These are phyloP conservation scores for Salarias fasciatus DNA, from an alignment of 2,797 vertebrate genomes.

Conservation along the genomic window DNA sequence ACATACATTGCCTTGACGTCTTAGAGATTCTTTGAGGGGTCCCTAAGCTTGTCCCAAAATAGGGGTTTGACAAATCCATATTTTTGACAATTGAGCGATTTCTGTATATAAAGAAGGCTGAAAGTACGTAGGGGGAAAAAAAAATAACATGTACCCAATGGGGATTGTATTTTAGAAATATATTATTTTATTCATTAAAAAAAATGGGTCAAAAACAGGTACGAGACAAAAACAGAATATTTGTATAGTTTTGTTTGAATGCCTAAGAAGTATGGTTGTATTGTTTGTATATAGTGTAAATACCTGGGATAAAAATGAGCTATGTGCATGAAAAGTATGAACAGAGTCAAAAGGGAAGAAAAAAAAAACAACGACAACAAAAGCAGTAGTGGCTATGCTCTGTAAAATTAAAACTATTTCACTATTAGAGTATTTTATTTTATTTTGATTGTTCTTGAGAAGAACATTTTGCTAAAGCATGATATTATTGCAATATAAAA, in stretches of 20 bases:
- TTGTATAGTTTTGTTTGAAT: constrained; percentile 99
- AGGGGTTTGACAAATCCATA: constrained; percentile 97
- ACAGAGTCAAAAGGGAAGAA: constrained; percentile 94
- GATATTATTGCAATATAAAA: constrained; percentile 96
- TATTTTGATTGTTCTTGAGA: constrained; percentile 99
- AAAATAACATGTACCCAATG: constrained; percentile 97
- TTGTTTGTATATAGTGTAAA: constrained; percentile 99
- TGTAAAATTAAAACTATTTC: constrained; percentile 99
- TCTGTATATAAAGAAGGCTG: constrained; percentile 98
- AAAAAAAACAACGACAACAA: constrained; percentile 90
- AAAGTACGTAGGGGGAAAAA: constrained; percentile 88
- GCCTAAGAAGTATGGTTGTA: constrained; percentile 98
- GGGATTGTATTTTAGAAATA: constrained; percentile 98
- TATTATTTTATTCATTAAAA: constrained; percentile 99
- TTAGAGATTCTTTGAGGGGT: constrained; percentile 91
- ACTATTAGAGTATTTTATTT: constrained; percentile 99
- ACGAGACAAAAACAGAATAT: constrained; percentile 97
- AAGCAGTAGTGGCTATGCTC: constrained; percentile 99
- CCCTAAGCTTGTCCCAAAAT: constrained; percentile 93
- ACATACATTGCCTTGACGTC: constrained; percentile 98
- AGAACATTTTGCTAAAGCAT: constrained; percentile 99
- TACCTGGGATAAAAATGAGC: constrained; percentile 95
- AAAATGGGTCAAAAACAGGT: constrained; percentile 97
- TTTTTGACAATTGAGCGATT: constrained; percentile 97
- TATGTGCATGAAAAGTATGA: constrained; percentile 99